Percentiles rank a stretch among this genome's conserved stretches.
These are phyloP conservation scores for Watersipora subatra DNA, from an alignment of 1,140 invertebrate genomes.

Conservation along the genomic window DNA sequence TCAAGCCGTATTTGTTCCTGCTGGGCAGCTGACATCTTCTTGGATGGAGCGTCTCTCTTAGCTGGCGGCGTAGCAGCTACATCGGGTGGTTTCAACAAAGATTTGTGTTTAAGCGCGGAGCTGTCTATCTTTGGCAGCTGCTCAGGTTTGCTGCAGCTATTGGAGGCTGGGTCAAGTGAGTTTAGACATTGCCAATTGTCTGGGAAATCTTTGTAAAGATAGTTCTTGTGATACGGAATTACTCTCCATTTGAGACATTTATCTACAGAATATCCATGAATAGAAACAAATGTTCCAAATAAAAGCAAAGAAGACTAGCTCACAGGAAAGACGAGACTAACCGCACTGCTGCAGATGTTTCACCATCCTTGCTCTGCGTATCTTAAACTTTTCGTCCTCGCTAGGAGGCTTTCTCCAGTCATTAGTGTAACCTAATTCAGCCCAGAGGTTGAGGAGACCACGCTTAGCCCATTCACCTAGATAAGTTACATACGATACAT, in stretches of 20 bases:
- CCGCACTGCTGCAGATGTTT: neutral
- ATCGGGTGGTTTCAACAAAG: too few species aligned
- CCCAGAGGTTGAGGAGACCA: neutral
- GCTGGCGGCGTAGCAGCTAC: neutral
- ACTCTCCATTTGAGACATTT: neutral
- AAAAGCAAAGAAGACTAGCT: too few species aligned
- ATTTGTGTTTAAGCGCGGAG: neutral
- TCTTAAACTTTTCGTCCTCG: neutral
- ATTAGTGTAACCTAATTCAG: neutral
- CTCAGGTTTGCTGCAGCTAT: neutral
- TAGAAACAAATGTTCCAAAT: too few species aligned
- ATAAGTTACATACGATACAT: too few species aligned
- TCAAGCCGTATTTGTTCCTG: neutral
- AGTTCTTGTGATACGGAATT: neutral
- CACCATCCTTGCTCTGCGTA: neutral
- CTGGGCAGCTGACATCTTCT: neutral
- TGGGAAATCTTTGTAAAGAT: neutral
- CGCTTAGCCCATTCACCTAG: too few species aligned
- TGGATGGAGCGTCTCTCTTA: neutral
- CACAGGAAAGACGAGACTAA: neutral
- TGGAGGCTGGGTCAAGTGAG: neutral
- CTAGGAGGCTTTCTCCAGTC: neutral
- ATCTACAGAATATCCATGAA: too few species aligned
- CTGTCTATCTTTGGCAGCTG: neutral
- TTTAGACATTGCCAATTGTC: neutral